phyloP scores from a whole-genome alignment of 1,140 invertebrate genomes.

The Drosophila lini region DNA sequence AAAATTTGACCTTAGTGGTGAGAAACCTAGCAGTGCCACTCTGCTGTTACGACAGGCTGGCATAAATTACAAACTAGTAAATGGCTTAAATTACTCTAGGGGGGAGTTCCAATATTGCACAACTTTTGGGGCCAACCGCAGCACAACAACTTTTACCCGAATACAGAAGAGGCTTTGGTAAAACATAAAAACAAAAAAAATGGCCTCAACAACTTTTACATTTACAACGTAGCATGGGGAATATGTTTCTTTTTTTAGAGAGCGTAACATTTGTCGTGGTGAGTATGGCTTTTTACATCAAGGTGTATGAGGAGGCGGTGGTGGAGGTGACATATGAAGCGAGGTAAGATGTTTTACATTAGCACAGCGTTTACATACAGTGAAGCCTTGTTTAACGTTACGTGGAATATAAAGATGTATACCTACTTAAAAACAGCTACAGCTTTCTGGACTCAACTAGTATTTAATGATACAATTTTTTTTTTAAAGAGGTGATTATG shows the following conservation, averaged over 20 bases:
- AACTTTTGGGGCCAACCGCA: slow-evolving; percentile 16
- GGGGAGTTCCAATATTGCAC: slow-evolving; percentile 32
- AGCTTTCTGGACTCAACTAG: too few relatives aligned
- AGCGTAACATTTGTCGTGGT: slow-evolving; percentile 32
- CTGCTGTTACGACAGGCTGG: slow-evolving; percentile 10
- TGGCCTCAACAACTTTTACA: slow-evolving; percentile 54
- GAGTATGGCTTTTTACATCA: slow-evolving; percentile 24
- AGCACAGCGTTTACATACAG: slow-evolving; percentile 28
- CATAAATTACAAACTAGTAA: slow-evolving; percentile 43
- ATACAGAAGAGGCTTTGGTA: slow-evolving; percentile 12
- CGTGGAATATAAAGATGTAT: not conserved
- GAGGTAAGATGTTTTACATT: slow-evolving; percentile 29
- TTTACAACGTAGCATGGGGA: slow-evolving; percentile 63
- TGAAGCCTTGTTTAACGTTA: not conserved
- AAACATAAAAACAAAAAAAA: slow-evolving; percentile 21
- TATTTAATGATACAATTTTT: not conserved
- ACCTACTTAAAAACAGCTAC: too few relatives aligned
- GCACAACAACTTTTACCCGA: slow-evolving; percentile 20
- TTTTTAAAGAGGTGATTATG: too few relatives aligned
- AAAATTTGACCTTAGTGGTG: slow-evolving; percentile 61
- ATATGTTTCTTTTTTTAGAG: slow-evolving; percentile 30
- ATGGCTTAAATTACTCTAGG: slow-evolving; percentile 16
- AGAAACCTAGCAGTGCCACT: slow-evolving; percentile 27
- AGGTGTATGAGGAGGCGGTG: not conserved
- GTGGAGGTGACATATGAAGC: slow-evolving; percentile 17